Evolutionary conservation across 2,888 invertebrate genomes (phyloP), one percentile per base, ranked within the genome.

Genomic region (Augochlorella aurata): DNA sequence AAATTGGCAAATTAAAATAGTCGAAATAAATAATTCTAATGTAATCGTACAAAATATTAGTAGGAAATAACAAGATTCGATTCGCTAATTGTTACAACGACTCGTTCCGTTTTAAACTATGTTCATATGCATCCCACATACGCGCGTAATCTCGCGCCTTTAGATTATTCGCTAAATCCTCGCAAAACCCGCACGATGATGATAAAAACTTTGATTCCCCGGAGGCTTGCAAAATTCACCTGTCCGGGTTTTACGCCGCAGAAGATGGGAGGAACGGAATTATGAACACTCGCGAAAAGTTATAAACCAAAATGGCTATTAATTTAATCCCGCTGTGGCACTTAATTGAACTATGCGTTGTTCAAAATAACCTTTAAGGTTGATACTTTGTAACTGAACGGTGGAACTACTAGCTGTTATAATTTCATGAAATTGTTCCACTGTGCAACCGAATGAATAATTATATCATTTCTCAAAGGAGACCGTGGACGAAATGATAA

Each of bases 191-290:
- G 58, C 24, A 16, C 38, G 38, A 38, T 16, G 58, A 58, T 58
- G 58, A 58, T 58, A 58, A 58, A 58, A 58, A 58, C 58, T 58
- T 24, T 58, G 58, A 58, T 58, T 58, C 58, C 58, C 58, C 14
- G 24, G 58, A 58, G 58, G 24, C 58, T 29, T 16, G 58, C 24
- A 58, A 58, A 58, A 58, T 58, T 14, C 58, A 24, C 16, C 58
- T 24, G 29, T 58, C 58, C 7, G 24, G 58, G 16, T 29, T 58
- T 29, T 58, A 58, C 29, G 24, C 24, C 16, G 21, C 24, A 7
- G 58, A 58, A 29, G 24, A 8, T 2, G 16, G 58, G 24, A 16
- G 24, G 58, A 38, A 58, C 24, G 16, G 58, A 24, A 24, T 58
- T 29, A 58, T 16, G 58, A 58, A 16, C 16, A 24, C 16, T 58